Conservation (phyloP, 2,888 invertebrate species). For the Hermaeophaga mercurialis region DNA sequence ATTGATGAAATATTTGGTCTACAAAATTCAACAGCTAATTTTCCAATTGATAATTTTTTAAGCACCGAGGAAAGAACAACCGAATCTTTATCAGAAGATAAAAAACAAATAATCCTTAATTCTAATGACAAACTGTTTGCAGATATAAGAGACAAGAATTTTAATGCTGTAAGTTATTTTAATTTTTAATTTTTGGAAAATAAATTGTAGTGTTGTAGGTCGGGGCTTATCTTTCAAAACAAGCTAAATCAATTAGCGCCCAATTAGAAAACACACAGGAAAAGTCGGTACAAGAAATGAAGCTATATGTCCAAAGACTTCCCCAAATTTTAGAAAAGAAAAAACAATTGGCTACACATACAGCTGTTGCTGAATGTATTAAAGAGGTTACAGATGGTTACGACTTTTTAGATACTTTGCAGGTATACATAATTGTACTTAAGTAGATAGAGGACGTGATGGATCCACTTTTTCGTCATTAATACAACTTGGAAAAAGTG, state of each 20-base stretch:
- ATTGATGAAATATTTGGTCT: constrained; percentile 95
- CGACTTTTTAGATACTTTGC: constrained; percentile 55
- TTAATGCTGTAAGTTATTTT: constrained; percentile 69
- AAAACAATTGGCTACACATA: constrained; percentile 84
- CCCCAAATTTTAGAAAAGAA: constrained; percentile 88
- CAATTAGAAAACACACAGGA: constrained; percentile 87
- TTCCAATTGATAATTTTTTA: constrained; percentile 85
- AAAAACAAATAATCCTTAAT: constrained; percentile 80
- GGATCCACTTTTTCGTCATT: too few species aligned
- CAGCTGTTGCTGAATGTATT: constrained; percentile 91
- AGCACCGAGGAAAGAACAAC: constrained; percentile 68
- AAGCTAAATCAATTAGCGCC: constrained; percentile 83
- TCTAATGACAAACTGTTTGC: constrained; percentile 87
- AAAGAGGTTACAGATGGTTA: constrained; percentile 73
- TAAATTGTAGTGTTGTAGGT: constrained; percentile 66
- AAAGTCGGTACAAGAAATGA: constrained; percentile 93
- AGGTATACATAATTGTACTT: constrained; percentile 38
- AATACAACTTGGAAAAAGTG: too few species aligned
- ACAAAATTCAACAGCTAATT: constrained; percentile 76
- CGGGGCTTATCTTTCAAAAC: constrained; percentile 81
- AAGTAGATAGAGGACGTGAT: too few species aligned
- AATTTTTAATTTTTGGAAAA: too few species aligned
- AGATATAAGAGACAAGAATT: constrained; percentile 91
- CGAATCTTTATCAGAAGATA: constrained; percentile 66
- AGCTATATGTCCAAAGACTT: constrained; percentile 87